Evolutionary conservation across 2,797 vertebrate genomes (phyloP), one percentile per base, ranked within the genome.

Genomic region (Chiloscyllium punctatum): DNA sequence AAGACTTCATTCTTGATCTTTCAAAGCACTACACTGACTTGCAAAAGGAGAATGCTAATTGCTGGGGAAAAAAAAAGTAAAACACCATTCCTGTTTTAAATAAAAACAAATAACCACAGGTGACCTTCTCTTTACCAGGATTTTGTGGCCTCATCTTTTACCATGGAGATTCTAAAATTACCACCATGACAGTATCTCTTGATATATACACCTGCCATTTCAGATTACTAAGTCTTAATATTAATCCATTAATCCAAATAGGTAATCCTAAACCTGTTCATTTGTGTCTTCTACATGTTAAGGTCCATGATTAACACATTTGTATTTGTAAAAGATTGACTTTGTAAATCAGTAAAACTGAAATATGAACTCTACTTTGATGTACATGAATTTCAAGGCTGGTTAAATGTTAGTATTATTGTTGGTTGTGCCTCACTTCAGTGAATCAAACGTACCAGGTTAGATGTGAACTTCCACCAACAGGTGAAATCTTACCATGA

Each of bases 311-410:
- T 30, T 69, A 95, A 95, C 94, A 57, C 30, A 77, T 77, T 95
- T 95, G 94, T 95, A 95, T 77, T 95, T 95, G 94, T 77, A 95
- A 95, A 95, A 74, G 94, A 77, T 95, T 95, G 94, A 95, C 94
- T 95, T 95, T 95, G 71, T 95, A 95, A 51, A 95, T 95, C 72
- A 57, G 71, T 95, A 95, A 77, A 77, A 95, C 71, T 94, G 94
- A 95, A 95, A 77, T 77, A 33, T 92, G 62, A 92, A 92, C 69
- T 91, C 62, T 90, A 90, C 88, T 91, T 95, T 95, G 71, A 95
- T 77, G 94, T 95, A 77, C 25, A 95, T 95, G 94, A 95, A 95
- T 72, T 74, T 77, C 53, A 77, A 95, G 48, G 94, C 94, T 95
- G 94, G 94, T 77, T 95, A 95, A 95, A 51, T 95, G 68, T 95